phyloP scores from a whole-genome alignment of 64 coral and sea anemone genomes.

The Montipora sp. region DNA sequence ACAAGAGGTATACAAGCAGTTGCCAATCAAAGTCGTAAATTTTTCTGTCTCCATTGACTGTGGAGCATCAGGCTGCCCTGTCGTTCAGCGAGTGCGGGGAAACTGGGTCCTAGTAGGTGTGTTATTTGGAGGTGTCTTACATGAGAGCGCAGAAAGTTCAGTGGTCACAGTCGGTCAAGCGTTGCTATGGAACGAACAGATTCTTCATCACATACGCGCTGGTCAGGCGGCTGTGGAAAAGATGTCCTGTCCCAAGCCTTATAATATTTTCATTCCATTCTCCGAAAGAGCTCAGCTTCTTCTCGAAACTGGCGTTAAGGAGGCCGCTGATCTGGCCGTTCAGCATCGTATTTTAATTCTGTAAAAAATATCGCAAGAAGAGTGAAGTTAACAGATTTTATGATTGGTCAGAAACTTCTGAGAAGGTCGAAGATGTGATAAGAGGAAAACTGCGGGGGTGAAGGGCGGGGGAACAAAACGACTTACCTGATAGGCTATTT shows the following conservation, averaged over 20 bases:
- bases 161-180: constrained; percentile 39
- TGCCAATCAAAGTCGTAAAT: constrained; percentile 59
- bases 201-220: constrained; percentile 25
- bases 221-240: constrained; percentile 49
- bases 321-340: constrained; percentile 61
- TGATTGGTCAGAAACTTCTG: too few relatives aligned
- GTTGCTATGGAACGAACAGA: constrained; percentile 41
- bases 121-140: constrained; percentile 64
- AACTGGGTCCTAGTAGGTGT: constrained; percentile 73
- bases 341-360: constrained; percentile 58
- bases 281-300: constrained; percentile 52
- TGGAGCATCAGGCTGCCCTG: constrained; percentile 73
- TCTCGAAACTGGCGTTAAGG: constrained; percentile 37
- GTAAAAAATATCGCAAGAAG: too few relatives aligned
- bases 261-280: constrained; percentile 56
- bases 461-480: too few relatives aligned
- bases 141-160: neutral
- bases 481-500: too few relatives aligned
- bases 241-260: constrained; percentile 46
- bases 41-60: constrained; percentile 60
- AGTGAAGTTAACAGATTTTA: too few relatives aligned
- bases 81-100: constrained; percentile 47
- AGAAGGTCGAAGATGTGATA: too few relatives aligned
- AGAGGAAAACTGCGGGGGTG: too few relatives aligned
- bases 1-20: constrained; percentile 71